These are phyloP conservation scores for Mycalesis mineus DNA, from an alignment of 2,888 invertebrate genomes.

Conservation along the genomic window DNA sequence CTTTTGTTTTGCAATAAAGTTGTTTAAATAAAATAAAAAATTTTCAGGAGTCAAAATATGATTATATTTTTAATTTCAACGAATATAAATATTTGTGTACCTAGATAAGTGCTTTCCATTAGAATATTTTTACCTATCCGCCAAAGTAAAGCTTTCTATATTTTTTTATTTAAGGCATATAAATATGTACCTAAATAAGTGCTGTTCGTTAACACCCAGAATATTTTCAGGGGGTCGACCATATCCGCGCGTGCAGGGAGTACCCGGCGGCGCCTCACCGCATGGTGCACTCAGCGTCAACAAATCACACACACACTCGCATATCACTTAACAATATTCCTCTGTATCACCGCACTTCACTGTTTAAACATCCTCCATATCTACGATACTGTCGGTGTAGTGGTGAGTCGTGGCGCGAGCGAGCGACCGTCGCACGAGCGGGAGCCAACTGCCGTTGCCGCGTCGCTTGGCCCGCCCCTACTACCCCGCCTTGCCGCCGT, in stretches of 20 bases:
- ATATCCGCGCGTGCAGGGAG: slow-evolving; percentile 75
- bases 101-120: slow-evolving; percentile 89
- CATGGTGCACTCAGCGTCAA: slow-evolving; percentile 57
- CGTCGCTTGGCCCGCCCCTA: slow-evolving; percentile 52
- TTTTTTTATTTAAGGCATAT: background rate
- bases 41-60: too few species aligned
- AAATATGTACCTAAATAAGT: slow-evolving; percentile 83
- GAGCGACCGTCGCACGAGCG: slow-evolving; percentile 58
- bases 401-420: slow-evolving; percentile 39
- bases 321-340: slow-evolving; percentile 25
- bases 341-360: slow-evolving; percentile 28
- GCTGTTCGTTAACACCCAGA: slow-evolving; percentile 91
- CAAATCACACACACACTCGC: slow-evolving; percentile 30
- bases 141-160: background rate
- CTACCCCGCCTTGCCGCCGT: slow-evolving; percentile 64
- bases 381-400: background rate
- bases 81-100: too few species aligned
- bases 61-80: too few species aligned
- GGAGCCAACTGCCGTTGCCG: slow-evolving; percentile 66
- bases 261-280: slow-evolving; percentile 63
- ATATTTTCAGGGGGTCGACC: slow-evolving; percentile 90
- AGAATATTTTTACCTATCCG: too few species aligned
- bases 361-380: slow-evolving; percentile 26
- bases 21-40: too few species aligned
- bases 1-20: too few species aligned